Conservation (phyloP, 2,888 invertebrate species). For the Pandemis cinnamomeana region DNA sequence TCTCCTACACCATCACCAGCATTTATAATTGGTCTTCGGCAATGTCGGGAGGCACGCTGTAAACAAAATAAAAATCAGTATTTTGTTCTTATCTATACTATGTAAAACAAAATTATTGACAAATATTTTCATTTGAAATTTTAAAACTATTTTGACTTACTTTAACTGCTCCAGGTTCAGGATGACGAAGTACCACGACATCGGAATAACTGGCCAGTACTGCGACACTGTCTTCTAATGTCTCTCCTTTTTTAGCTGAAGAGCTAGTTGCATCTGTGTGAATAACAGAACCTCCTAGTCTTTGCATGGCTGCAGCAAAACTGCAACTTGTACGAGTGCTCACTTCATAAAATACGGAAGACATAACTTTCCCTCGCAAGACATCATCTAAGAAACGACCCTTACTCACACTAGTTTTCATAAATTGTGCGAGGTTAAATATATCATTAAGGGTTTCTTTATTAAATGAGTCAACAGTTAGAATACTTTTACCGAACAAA, state of each 20-base stretch:
- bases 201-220: slow-evolving; percentile 97
- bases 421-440: slow-evolving; percentile 96
- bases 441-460: slow-evolving; percentile 96
- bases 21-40: slow-evolving; percentile 96
- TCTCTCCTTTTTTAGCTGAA: slow-evolving; percentile 98
- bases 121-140: not conserved
- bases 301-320: slow-evolving; percentile 98
- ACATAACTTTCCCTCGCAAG: slow-evolving; percentile 96
- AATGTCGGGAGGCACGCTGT: slow-evolving; percentile 92
- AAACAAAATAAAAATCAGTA: slow-evolving; percentile 42
- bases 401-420: slow-evolving; percentile 92
- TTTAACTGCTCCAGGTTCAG: slow-evolving; percentile 94
- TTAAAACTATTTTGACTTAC: slow-evolving; percentile 82
- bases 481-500: slow-evolving; percentile 89
- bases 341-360: slow-evolving; percentile 98
- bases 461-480: slow-evolving; percentile 93
- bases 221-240: slow-evolving; percentile 93
- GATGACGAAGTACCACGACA: slow-evolving; percentile 97
- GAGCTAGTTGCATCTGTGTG: slow-evolving; percentile 95
- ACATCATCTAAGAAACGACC: slow-evolving; percentile 94
- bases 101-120: not conserved
- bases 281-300: slow-evolving; percentile 96
- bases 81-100: not conserved
- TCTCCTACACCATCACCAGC: slow-evolving; percentile 99
- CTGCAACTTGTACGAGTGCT: slow-evolving; percentile 98